A percentile compares a stretch with the other conserved stretches of the same genome.
These are phyloP conservation scores for Rattus norvegicus DNA, from an alignment of 2,113 vertebrate species.

Conservation along the genomic window GRCr8 NC_086036.1:4233501-4234000, in stretches of 20 bases:
- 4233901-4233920: background rate
- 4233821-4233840: background rate
- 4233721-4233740: background rate
- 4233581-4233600: background rate
- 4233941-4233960: background rate
- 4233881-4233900: background rate
- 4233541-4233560: background rate
- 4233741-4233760: background rate
- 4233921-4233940: background rate
- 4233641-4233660: background rate
- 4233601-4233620: background rate
- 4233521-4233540: background rate
- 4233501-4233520: background rate
- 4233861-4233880: background rate
- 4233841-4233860: background rate
- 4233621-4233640: conserved; percentile 29
- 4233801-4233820: background rate
- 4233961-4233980: background rate
- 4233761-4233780: background rate
- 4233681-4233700: background rate
- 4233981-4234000: background rate
- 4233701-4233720: background rate
- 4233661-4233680: background rate
- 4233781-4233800: background rate
- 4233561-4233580: background rate